These are phyloP conservation scores for Leptinotarsa juncta DNA, from an alignment of 2,888 invertebrate genomes.

Conservation along the genomic window DNA sequence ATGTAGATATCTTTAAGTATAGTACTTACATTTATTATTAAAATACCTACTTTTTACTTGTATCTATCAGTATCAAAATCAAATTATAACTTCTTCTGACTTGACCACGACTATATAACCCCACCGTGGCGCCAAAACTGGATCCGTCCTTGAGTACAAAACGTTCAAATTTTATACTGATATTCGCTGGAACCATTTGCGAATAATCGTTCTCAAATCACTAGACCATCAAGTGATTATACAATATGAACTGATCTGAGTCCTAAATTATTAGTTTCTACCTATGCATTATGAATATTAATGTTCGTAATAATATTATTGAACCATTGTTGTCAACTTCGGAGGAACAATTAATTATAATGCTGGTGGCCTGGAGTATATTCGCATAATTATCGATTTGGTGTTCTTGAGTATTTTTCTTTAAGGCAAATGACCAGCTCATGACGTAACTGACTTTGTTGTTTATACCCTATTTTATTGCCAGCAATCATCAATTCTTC, in stretches of 20 bases:
- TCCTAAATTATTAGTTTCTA: constrained; percentile 45
- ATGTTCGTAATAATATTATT: constrained; percentile 37
- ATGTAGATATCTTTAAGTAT: too few relatives aligned
- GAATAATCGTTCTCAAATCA: constrained; percentile 44
- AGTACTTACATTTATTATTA: too few relatives aligned
- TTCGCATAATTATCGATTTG: not conserved
- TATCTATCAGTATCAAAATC: too few relatives aligned
- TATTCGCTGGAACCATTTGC: constrained; percentile 4
- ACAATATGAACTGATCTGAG: constrained; percentile 43
- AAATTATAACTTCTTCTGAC: too few relatives aligned
- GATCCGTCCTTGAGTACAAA: too few relatives aligned
- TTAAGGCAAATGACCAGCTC: not conserved
- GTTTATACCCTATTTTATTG: not conserved
- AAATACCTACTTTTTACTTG: too few relatives aligned
- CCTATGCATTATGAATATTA: constrained; percentile 45
- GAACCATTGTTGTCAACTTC: constrained; percentile 31
- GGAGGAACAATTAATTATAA: constrained; percentile 1
- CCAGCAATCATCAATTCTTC: too few relatives aligned
- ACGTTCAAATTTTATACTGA: not conserved
- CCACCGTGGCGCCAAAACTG: too few relatives aligned
- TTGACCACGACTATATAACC: too few relatives aligned
- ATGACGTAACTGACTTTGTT: not conserved
- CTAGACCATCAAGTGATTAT: constrained; percentile 48
- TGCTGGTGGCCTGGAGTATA: constrained; percentile 20
- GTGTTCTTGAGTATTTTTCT: not conserved